Evolutionary conservation across 2,113 vertebrate genomes (phyloP).

Genomic region (Peromyscus maniculatus): DNA sequence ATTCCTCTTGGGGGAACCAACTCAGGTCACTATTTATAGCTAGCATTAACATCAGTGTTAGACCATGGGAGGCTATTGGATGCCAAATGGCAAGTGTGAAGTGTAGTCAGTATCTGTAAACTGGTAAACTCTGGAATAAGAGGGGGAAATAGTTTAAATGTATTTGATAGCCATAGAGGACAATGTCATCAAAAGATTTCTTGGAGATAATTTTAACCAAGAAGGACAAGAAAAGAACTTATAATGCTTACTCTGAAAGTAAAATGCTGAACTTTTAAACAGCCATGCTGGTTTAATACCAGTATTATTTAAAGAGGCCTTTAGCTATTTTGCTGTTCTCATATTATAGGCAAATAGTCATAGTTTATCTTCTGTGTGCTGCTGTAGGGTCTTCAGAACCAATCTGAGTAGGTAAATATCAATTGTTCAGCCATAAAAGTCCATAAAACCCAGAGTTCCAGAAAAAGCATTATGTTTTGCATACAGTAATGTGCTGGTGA

Average conservation of each 20-base stretch:
- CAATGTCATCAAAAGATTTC: neutral
- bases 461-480: conserved; percentile 78
- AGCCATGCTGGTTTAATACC: conserved; percentile 74
- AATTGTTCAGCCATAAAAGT: conserved; percentile 79
- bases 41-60: neutral
- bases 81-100: neutral
- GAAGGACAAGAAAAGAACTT: conserved; percentile 5
- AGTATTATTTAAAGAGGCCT: conserved; percentile 77
- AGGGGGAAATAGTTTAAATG: neutral
- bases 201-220: neutral
- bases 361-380: conserved; percentile 75
- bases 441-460: conserved; percentile 80
- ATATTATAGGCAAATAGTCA: conserved; percentile 73
- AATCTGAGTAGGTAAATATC: conserved; percentile 79
- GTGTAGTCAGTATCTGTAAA: neutral
- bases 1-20: neutral
- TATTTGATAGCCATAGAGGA: neutral
- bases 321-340: conserved; percentile 79
- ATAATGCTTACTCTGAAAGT: conserved; percentile 58
- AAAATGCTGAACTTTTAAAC: conserved; percentile 80
- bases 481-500: conserved; percentile 77
- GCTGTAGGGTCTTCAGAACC: conserved; percentile 67
- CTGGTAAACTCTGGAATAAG: neutral
- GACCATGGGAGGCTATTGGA: neutral
- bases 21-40: neutral